These are phyloP conservation scores for Columba janthina DNA, from an alignment of 2,113 vertebrate species.

Conservation along the genomic window DNA sequence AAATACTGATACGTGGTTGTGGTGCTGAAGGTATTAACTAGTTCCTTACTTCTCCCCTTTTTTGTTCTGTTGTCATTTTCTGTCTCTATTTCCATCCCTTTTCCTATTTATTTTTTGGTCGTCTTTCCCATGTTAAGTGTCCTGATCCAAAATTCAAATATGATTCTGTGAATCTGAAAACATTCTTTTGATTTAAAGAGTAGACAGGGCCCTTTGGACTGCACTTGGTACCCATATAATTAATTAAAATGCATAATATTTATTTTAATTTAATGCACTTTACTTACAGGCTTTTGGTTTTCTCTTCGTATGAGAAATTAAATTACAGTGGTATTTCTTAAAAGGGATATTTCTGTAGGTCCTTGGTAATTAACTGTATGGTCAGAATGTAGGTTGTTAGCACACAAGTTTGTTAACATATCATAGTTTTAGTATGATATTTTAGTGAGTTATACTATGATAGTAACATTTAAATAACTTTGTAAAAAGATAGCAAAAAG, in stretches of 20 bases:
- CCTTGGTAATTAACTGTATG: background rate
- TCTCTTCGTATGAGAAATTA: background rate
- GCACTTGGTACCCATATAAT: background rate
- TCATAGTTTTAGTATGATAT: background rate
- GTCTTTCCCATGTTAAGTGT: background rate
- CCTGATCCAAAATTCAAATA: background rate
- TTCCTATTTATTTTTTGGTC: background rate
- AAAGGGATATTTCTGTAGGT: background rate
- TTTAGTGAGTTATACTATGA: background rate
- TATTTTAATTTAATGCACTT: slow-evolving; percentile 39
- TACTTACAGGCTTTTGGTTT: background rate
- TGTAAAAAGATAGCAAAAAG: background rate
- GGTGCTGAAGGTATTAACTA: background rate
- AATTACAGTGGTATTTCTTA: background rate
- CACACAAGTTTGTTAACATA: background rate
- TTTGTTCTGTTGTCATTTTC: background rate
- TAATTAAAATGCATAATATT: background rate
- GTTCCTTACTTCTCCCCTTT: background rate
- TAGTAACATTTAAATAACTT: background rate
- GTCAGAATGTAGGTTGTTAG: background rate
- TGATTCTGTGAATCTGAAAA: slow-evolving; percentile 22
- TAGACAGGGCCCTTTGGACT: slow-evolving; percentile 1
- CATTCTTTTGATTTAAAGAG: background rate
- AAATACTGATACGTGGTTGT: background rate
- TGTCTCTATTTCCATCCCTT: background rate